Percentiles rank a stretch among this genome's conserved stretches.
phyloP scores from a whole-genome alignment of 2,888 invertebrate genomes.

The Danaus chrysippus region DNA sequence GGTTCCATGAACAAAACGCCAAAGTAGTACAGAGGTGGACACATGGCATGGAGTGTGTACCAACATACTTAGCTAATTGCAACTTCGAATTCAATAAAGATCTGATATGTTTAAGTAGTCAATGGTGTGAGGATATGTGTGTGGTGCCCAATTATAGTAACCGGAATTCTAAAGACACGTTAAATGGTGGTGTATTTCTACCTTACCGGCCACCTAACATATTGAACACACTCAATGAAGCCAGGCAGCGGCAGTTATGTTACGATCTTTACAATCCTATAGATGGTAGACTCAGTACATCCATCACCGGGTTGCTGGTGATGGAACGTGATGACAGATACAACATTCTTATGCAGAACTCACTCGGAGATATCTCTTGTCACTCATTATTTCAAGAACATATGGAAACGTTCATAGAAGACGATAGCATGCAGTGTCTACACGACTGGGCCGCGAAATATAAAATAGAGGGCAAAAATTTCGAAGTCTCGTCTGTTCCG shows the following conservation, averaged over 20 bases:
- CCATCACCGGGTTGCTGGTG: slow-evolving; percentile 53
- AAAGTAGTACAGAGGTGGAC: slow-evolving; percentile 75
- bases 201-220: slow-evolving; percentile 65
- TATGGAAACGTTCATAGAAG: slow-evolving; percentile 51
- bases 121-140: slow-evolving; percentile 68
- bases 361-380: slow-evolving; percentile 64
- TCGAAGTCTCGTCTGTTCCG: slow-evolving; percentile 49
- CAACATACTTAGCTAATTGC: slow-evolving; percentile 60
- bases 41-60: slow-evolving; percentile 75
- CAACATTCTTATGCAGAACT: slow-evolving; percentile 57
- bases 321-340: slow-evolving; percentile 52
- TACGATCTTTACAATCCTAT: slow-evolving; percentile 54
- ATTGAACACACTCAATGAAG: slow-evolving; percentile 49
- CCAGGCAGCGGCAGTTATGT: slow-evolving; percentile 51
- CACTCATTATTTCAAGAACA: slow-evolving; percentile 56
- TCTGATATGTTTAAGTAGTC: slow-evolving; percentile 59
- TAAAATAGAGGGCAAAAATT: slow-evolving; percentile 39
- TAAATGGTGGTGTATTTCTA: slow-evolving; percentile 45
- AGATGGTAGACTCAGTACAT: slow-evolving; percentile 49
- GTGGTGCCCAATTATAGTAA: slow-evolving; percentile 56
- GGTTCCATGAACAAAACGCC: slow-evolving; percentile 45
- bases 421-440: slow-evolving; percentile 50
- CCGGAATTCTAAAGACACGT: slow-evolving; percentile 38
- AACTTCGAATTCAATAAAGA: slow-evolving; percentile 58
- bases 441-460: slow-evolving; percentile 56